Evolutionary conservation across 2,113 vertebrate species (phyloP), one percentile per base, ranked within the genome.

Genomic region (Amphilophus citrinellus): DNA sequence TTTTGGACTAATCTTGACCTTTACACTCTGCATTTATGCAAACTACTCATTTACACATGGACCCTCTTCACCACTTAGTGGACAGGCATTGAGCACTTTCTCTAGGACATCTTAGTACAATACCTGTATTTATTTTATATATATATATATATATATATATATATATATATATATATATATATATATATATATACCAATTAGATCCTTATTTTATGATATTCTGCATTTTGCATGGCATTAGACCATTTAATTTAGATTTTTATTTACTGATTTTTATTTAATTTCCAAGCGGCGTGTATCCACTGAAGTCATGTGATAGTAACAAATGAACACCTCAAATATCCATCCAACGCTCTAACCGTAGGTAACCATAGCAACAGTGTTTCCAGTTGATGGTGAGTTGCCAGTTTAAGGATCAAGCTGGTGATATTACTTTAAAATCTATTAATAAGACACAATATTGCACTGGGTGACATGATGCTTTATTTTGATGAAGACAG

Each of bases 281-380:
- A 15, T 15, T 18, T 53, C 47, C 17, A 35, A n/a, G 18, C 0
- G 0, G 11, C 8, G 27, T 8, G 3, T 73, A 18, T 53, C 68
- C 68, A 32, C 47, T 9, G 32, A 73, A 63, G 8, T 56, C 37
- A 50, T 20, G 27, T 30, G 47, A 76, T 57, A 1, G 15, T 18
- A 30, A 56, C 27, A 32, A 53, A 56, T 18, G 0, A 62, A 47
- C 57, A 66, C 30, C 15, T 58, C 24, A 66, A 53, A 61, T 44
- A 61, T 66, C 56, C 32, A 57, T 7, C 53, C 30, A 62, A 3
- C 18, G 30, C 11, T 59, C 58, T 13, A 73, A 85, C 22, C 62
- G 60, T 60, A 44, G 11, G 65, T 61, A 61, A 57, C 83, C 61
- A 73, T 73, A 56, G 68, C 27, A 73, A 61, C 76, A 82, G 53